These are phyloP conservation scores for Centropus bengalensis DNA, from an alignment of 2,113 vertebrate species.

Conservation along the genomic window DNA sequence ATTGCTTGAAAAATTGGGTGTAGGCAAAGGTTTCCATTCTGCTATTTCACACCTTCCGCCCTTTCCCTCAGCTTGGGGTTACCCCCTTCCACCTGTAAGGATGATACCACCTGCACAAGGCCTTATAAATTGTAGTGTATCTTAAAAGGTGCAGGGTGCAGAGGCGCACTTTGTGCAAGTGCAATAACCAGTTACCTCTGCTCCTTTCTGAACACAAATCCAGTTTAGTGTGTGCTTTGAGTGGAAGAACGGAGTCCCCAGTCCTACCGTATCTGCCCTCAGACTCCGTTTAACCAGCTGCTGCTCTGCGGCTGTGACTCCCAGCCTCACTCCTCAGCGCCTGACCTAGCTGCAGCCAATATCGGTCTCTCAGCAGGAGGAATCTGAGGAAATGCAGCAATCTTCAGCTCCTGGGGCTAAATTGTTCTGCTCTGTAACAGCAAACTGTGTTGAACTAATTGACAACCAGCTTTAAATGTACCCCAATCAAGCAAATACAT, in stretches of 20 bases:
- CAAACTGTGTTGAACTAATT: slow-evolving; percentile 64
- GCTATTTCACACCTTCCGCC: neutral
- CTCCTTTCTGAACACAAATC: neutral
- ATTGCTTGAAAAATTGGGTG: neutral
- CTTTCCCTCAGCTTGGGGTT: neutral
- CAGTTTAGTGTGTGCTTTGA: neutral
- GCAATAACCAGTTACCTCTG: neutral
- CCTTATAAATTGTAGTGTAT: neutral
- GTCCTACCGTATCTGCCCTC: neutral
- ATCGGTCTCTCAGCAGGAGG: slow-evolving; percentile 41
- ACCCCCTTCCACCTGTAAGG: neutral
- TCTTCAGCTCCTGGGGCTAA: slow-evolving; percentile 49
- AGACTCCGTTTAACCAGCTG: neutral
- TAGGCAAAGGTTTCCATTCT: neutral
- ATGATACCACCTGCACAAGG: neutral
- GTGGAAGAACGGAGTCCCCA: neutral
- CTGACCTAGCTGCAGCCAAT: slow-evolving; percentile 19
- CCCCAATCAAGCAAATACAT: slow-evolving; percentile 50
- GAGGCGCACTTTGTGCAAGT: neutral
- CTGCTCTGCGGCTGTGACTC: neutral
- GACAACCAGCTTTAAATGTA: slow-evolving; percentile 55
- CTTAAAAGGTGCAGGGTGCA: neutral
- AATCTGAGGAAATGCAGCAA: slow-evolving; percentile 33
- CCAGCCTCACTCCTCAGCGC: neutral
- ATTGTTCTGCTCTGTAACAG: slow-evolving; percentile 26